Evolutionary conservation across 2,113 vertebrate species (phyloP).

Genomic region (Hystrix brachyura): DNA sequence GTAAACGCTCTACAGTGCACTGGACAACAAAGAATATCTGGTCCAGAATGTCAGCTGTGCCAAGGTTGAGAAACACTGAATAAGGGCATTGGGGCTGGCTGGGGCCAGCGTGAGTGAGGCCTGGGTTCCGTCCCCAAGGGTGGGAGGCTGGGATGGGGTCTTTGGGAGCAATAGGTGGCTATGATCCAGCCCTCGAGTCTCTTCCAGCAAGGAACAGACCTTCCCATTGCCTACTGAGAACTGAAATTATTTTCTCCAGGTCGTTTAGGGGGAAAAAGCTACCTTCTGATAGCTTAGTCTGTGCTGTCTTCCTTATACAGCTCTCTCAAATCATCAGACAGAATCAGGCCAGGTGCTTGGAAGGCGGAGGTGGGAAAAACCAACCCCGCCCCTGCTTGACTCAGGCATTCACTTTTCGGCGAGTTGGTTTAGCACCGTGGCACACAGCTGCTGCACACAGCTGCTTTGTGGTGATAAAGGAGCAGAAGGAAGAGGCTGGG

Average conservation of each 20-base stretch:
- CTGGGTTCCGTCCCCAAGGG: neutral
- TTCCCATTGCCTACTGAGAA: conserved; percentile 83
- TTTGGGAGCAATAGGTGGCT: conserved; percentile 67
- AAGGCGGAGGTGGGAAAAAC: neutral
- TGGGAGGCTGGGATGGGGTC: no score
- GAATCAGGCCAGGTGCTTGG: conserved; percentile 70
- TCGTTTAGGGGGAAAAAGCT: conserved; percentile 62
- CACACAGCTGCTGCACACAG: neutral
- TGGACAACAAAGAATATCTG: neutral
- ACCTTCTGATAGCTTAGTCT: neutral
- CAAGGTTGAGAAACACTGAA: neutral
- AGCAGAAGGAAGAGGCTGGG: neutral
- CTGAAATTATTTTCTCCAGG: conserved; percentile 77
- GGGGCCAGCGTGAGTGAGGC: no score
- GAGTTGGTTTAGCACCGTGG: neutral
- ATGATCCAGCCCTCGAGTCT: conserved; percentile 79
- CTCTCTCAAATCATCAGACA: conserved; percentile 33
- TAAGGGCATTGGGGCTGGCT: no score
- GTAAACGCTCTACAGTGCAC: neutral
- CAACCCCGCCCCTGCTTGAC: neutral
- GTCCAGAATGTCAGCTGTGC: neutral
- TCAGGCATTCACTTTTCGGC: neutral
- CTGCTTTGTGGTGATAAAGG: neutral
- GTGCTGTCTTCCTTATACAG: conserved; percentile 64
- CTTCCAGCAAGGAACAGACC: conserved; percentile 82